Evolutionary conservation across 2,113 vertebrate species (phyloP), one percentile per base, ranked within the genome.

Genomic region (Prinia subflava): DNA sequence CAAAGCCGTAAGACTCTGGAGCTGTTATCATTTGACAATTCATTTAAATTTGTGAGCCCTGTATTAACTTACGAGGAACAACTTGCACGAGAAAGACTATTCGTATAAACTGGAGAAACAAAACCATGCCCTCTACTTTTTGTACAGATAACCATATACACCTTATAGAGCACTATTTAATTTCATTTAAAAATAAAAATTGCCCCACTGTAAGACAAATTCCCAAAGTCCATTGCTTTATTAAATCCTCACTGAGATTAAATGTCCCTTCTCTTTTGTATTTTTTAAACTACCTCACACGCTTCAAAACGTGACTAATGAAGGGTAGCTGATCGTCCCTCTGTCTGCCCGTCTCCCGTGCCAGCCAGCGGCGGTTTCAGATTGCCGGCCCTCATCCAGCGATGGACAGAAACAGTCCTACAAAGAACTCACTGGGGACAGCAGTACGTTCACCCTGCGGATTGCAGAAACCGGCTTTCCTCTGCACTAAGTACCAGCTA

Each of bases 341-440:
- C 28, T 22, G 41, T 2, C 56, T 6, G 28, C 13, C 56, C 35
- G 28, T 14, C 10, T 33, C 21, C 41, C 20, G 11, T 7, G 55
- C 16, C 62, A 16, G 39, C 8, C 64, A 13, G 18, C 4, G 11
- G 63, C 56, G 33, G 30, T 23, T 37, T 13, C 33, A 18, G 39
- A 27, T 49, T 18, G 62, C 52, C 7, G 17, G 33, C 24, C n/a
- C 44, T 21, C 68, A 20, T 1, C 46, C 67, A 22, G 17, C 5
- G 3, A 8, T 0, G 28, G 42, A 18, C 49, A 75, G 62, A 46
- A 60, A 35, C 0, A 23, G 37, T 2, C 12, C 2, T 8, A 14
- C 31, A 4, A 11, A 9, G 37, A 31, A 3, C 41, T 7, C 39
- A 13, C 39, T 3, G 3, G 47, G 33, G 35, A 37, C 73, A 56